These are phyloP conservation scores for Harpagoxenus sublaevis DNA, from an alignment of 2,888 invertebrate genomes.

Conservation along the genomic window DNA sequence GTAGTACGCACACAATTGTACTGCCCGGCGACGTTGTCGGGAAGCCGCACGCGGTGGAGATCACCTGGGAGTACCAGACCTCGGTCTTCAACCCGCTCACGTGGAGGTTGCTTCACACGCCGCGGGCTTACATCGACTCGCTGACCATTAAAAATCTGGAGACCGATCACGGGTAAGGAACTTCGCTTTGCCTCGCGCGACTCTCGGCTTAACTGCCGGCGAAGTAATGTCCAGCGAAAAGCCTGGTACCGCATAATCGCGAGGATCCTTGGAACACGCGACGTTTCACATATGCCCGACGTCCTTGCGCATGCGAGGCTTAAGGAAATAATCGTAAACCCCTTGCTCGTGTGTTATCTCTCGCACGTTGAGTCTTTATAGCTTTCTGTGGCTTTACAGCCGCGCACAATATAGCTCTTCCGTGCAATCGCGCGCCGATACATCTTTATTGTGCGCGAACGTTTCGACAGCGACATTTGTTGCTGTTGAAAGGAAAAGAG, in stretches of 20 bases:
- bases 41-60: slow-evolving; percentile 90
- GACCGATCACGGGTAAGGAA: slow-evolving; percentile 80
- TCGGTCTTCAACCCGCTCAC: slow-evolving; percentile 94
- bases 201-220: too few species aligned
- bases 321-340: slow-evolving; percentile 9
- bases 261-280: neutral
- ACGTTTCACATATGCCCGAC: neutral
- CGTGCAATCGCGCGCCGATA: neutral
- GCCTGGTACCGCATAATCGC: neutral
- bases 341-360: neutral
- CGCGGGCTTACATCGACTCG: slow-evolving; percentile 91
- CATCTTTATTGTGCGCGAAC: neutral
- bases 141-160: slow-evolving; percentile 92
- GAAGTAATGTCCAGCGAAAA: neutral
- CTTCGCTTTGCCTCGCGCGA: neutral
- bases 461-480: slow-evolving; percentile 8
- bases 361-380: neutral
- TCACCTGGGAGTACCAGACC: slow-evolving; percentile 93
- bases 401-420: neutral
- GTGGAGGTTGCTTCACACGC: slow-evolving; percentile 92
- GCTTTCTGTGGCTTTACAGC: neutral
- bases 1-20: slow-evolving; percentile 90
- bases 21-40: slow-evolving; percentile 90
- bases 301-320: neutral
- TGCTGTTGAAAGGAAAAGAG: neutral